A percentile compares a stretch with the other conserved stretches of the same genome.
Conservation (phyloP, 2,797 vertebrate species). For the Chelonia mydas region DNA sequence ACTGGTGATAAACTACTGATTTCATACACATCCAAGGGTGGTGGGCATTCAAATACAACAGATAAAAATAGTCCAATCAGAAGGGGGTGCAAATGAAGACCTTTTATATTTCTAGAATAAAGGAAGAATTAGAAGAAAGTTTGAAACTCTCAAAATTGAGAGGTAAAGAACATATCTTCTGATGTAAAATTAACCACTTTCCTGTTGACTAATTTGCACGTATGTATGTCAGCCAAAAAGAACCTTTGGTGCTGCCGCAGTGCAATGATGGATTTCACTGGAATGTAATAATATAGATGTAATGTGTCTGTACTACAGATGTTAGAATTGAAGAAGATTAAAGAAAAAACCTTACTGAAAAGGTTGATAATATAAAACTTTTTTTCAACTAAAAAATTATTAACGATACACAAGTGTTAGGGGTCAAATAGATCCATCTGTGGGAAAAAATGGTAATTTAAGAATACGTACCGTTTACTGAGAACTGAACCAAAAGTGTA, state of each 20-base stretch:
- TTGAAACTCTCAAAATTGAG: neutral
- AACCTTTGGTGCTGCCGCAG: neutral
- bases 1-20: neutral
- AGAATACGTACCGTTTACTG: neutral
- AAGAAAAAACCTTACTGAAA: neutral
- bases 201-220: neutral
- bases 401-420: neutral
- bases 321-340: neutral
- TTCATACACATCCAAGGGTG: neutral
- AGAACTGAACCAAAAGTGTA: neutral
- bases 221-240: neutral
- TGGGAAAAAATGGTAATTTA: neutral
- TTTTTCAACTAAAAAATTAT: neutral
- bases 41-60: neutral
- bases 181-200: neutral
- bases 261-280: neutral
- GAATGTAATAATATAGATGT: fast-evolving
- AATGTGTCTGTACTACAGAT: neutral
- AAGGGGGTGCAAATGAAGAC: neutral
- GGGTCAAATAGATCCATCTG: neutral
- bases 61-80: neutral
- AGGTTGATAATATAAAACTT: neutral
- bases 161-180: neutral
- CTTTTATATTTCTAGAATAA: neutral
- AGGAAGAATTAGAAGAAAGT: neutral